Evolutionary conservation across 2,888 invertebrate species (phyloP).

Genomic region (Euphydryas editha): DNA sequence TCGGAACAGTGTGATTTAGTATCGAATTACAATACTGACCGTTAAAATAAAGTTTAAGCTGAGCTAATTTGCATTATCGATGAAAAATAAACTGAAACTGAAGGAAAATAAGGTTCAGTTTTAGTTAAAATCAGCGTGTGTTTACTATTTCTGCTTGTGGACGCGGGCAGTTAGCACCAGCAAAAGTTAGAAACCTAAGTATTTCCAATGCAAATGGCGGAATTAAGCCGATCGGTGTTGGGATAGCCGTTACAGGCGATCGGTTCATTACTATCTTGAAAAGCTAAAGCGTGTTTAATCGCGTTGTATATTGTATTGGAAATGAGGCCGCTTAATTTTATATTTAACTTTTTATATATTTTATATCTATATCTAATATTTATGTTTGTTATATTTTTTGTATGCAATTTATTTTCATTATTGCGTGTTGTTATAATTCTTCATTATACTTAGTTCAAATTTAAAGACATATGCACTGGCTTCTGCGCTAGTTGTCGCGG

Average conservation of each 20-base stretch:
- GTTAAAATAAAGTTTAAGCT: constrained; percentile 28
- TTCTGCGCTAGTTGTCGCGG: too few relatives aligned
- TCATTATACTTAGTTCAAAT: too few relatives aligned
- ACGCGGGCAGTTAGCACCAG: constrained; percentile 37
- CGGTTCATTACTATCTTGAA: constrained; percentile 36
- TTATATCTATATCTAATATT: too few relatives aligned
- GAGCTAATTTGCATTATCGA: constrained; percentile 15
- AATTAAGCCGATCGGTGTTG: constrained; percentile 41
- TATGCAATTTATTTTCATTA: too few relatives aligned
- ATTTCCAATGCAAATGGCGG: constrained; percentile 43
- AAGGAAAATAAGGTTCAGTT: neutral
- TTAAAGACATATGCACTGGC: too few relatives aligned
- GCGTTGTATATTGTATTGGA: constrained; percentile 7
- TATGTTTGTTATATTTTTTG: too few relatives aligned
- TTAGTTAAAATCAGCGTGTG: neutral
- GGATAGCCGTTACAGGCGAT: constrained; percentile 33
- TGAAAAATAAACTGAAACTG: constrained; percentile 7
- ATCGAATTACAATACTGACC: constrained; percentile 32
- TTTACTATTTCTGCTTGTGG: constrained; percentile 29
- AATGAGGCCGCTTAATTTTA: constrained; percentile 5
- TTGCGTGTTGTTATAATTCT: too few relatives aligned
- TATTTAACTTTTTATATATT: neutral
- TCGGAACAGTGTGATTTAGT: constrained; percentile 37
- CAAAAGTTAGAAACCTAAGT: constrained; percentile 42
- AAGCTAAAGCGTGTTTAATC: constrained; percentile 4